phyloP scores from a whole-genome alignment of 2,113 vertebrate species.

The Rattus rattus region DNA sequence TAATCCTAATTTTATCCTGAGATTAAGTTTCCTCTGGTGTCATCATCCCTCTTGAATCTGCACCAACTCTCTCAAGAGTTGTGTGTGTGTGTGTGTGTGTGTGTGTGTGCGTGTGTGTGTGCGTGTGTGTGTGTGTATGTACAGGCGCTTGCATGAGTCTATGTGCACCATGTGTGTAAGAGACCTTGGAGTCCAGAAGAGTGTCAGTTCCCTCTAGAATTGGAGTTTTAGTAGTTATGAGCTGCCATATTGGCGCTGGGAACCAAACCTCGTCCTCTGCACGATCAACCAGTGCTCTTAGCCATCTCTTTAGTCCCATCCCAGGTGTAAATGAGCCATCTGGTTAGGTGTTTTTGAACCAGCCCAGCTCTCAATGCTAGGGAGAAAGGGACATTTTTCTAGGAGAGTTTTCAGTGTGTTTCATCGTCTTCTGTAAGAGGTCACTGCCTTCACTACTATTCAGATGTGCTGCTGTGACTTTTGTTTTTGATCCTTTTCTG shows the following conservation, averaged over 20 bases:
- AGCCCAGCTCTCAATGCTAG: not conserved
- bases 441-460: not conserved
- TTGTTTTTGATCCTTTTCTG: not conserved
- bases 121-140: not conserved
- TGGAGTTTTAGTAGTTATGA: not conserved
- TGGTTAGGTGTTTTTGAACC: not conserved
- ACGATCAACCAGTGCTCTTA: not conserved
- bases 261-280: not conserved
- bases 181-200: not conserved
- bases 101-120: not conserved
- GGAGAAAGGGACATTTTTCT: no score
- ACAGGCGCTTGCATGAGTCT: not conserved
- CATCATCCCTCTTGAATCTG: not conserved
- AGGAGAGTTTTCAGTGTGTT: not conserved
- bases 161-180: not conserved
- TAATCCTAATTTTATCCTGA: not conserved
- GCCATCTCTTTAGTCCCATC: not conserved
- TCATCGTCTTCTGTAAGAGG: not conserved
- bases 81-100: not conserved
- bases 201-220: not conserved
- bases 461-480: not conserved
- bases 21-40: not conserved
- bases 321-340: not conserved
- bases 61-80: not conserved
- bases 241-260: not conserved